Base-by-base conservation (phyloP, 1,140 invertebrate species). In the Caenorhabditis inopinata region DNA sequence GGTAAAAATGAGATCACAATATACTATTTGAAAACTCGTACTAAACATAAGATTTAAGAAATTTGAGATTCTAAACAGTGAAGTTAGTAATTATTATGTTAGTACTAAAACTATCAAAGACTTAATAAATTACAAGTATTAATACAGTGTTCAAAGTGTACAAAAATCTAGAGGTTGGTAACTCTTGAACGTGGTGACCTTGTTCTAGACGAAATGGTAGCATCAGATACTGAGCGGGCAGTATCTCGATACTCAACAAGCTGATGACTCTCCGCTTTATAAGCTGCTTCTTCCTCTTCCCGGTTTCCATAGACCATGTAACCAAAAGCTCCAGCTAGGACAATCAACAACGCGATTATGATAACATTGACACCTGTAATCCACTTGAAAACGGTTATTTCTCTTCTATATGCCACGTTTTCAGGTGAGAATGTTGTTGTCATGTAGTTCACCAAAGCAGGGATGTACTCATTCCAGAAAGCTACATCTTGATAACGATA, bases 401-500 rank as follows among this genome's bases (percentile, higher is more conserved):
- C 78, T 25, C 86, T 75, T 48, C 87, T 82, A 14, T 83, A 83
- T 23, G 80, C 76, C 7, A 87, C 87, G 29, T 85, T 87, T 32
- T 62, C 74, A 21, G 87, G 87, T 18, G 87, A 76, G 32, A 87
- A 87, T 12, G 87, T 87, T 14, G 87, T 87, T 11, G 87, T 87
- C 85, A 87, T 87, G 78, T 88, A 87, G 51, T 86, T 87, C n/a
- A 87, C 87, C 27, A 87, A 51, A 12, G 58, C 25, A n/a, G 86
- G 86, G 18, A 87, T 83, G 74, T 84, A 88, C 74, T 87, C 82
- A 73, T 88, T 86, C 86, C 86, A 87, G 75, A 87, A 87, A 9
- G 82, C 76, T 4, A 87, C 86, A 73, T 87, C 83, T 51, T 88
- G 83, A 75, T 85, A 88, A n/a, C 85, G 82, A 49, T 88, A 87